These are phyloP conservation scores for Lacanobia oleracea DNA, from an alignment of 2,888 invertebrate genomes.

Conservation along the genomic window DNA sequence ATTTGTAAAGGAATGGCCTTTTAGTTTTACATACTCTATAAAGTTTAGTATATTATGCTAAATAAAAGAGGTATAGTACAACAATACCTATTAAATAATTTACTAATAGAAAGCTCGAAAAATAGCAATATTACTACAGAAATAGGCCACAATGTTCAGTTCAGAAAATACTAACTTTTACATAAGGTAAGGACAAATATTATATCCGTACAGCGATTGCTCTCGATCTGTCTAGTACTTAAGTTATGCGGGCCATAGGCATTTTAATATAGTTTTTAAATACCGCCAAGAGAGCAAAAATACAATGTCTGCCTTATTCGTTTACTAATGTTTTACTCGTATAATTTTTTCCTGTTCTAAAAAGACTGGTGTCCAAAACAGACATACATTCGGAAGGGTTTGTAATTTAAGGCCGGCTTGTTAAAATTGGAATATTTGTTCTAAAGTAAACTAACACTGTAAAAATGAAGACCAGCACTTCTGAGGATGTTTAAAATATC, in stretches of 20 bases:
- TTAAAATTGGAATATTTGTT: not conserved
- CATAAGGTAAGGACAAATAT: not conserved
- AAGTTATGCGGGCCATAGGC: not conserved
- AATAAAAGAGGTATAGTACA: slow-evolving; percentile 21
- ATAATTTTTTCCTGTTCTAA: not conserved
- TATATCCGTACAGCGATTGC: not conserved
- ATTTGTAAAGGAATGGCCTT: not conserved
- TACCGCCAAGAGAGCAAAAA: slow-evolving; percentile 47
- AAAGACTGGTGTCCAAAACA: not conserved
- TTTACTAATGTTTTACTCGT: slow-evolving; percentile 4
- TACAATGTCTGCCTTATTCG: slow-evolving; percentile 9
- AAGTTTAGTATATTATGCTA: slow-evolving; percentile 24
- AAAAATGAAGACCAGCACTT: not conserved
- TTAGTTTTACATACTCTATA: not conserved
- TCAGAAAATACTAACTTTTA: slow-evolving; percentile 5
- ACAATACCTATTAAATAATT: slow-evolving; percentile 9
- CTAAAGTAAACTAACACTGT: not conserved
- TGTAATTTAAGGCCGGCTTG: not conserved
- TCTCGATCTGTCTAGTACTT: not conserved
- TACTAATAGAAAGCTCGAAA: slow-evolving; percentile 47
- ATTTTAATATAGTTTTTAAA: slow-evolving; percentile 18
- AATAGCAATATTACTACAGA: slow-evolving; percentile 43
- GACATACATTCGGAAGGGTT: slow-evolving; percentile 6
- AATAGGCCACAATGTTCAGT: slow-evolving; percentile 36
- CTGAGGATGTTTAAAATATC: not conserved